Conservation (phyloP, 1,140 invertebrate species). For the Sesamia nonagrioides region DNA sequence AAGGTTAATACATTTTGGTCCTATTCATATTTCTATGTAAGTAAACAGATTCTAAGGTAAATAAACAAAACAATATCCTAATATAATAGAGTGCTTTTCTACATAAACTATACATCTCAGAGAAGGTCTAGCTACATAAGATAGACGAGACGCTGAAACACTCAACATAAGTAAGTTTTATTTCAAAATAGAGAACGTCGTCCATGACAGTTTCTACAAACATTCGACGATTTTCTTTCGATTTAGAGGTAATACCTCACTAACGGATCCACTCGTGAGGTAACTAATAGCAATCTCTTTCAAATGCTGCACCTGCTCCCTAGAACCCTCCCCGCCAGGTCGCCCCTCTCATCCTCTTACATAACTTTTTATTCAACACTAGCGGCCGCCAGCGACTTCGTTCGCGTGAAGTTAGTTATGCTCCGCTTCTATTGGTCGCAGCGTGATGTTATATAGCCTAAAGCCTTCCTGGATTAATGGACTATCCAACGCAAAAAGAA, state of each 20-base stretch:
- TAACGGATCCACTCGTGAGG: not conserved
- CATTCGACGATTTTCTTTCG: not conserved
- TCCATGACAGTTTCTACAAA: not conserved
- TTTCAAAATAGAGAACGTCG: not conserved
- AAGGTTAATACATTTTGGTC: not conserved
- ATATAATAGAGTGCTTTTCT: conserved; percentile 12
- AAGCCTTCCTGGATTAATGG: too few species aligned
- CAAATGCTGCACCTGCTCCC: conserved; percentile 19
- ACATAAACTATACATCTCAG: not conserved
- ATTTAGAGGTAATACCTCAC: not conserved
- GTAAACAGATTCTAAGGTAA: not conserved
- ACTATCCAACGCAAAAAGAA: too few species aligned
- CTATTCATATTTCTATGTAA: not conserved
- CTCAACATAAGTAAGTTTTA: conserved; percentile 20
- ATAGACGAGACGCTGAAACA: conserved; percentile 23
- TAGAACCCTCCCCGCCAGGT: not conserved
- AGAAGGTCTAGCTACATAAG: not conserved
- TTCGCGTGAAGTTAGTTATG: too few species aligned
- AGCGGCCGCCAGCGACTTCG: too few species aligned
- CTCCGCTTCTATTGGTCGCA: too few species aligned
- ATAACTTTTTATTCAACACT: not conserved
- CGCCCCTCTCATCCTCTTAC: too few species aligned
- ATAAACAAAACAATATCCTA: not conserved
- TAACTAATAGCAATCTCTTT: conserved; percentile 3
- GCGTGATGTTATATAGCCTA: too few species aligned